phyloP scores from a whole-genome alignment of 2,797 vertebrate species.

The Catharus ustulatus region DNA sequence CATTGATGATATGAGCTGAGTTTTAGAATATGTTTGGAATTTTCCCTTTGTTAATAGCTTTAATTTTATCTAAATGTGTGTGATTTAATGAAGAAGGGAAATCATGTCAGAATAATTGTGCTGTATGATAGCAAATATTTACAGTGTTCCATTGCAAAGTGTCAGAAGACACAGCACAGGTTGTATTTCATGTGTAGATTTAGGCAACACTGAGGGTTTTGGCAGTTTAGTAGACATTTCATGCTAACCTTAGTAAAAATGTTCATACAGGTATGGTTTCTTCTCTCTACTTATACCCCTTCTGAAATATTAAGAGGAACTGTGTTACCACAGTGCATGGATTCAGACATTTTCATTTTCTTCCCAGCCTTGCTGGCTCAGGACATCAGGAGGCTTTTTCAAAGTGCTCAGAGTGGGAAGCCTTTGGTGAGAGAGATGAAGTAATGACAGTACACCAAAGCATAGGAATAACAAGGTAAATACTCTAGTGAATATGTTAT shows the following conservation, averaged over 20 bases:
- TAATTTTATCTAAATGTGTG: background rate
- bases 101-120: background rate
- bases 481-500: background rate
- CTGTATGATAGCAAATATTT: background rate
- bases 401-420: slow-evolving; percentile 14
- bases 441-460: slow-evolving; percentile 20
- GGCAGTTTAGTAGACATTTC: background rate
- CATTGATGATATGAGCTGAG: background rate
- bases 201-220: background rate
- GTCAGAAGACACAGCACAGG: background rate
- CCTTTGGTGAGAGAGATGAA: background rate
- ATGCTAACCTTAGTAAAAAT: background rate
- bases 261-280: background rate
- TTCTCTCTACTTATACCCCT: background rate
- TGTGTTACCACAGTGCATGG: background rate
- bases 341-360: background rate
- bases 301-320: background rate
- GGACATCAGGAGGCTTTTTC: background rate
- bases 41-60: background rate
- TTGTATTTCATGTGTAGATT: background rate
- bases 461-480: slow-evolving; percentile 29
- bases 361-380: slow-evolving; percentile 10
- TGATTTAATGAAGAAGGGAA: background rate
- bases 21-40: background rate
- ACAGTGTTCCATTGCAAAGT: background rate